phyloP scores from a whole-genome alignment of 2,797 vertebrate genomes.

The Darevskia mixta region DNA sequence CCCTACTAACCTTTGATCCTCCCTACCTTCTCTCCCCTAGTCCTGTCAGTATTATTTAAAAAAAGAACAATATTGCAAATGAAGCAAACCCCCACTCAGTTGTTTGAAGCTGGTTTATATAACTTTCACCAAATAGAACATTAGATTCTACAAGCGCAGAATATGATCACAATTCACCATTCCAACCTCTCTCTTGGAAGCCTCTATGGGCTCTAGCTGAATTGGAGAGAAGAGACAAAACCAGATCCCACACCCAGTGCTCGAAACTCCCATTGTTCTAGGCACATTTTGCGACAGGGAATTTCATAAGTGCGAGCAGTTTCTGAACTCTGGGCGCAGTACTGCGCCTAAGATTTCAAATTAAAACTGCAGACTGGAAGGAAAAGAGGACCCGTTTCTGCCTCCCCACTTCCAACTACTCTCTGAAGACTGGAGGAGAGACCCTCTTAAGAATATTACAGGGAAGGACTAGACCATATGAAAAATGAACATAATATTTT shows the following conservation, averaged over 20 bases:
- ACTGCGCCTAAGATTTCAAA: no score
- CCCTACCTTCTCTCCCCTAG: neutral
- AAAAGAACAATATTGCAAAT: neutral
- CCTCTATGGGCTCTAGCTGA: neutral
- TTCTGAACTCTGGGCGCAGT: no score
- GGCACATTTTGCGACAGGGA: no score
- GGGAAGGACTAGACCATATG: no score
- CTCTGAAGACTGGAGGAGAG: no score
- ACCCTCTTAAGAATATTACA: no score
- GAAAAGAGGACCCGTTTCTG: no score
- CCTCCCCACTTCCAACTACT: no score
- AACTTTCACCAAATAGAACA: neutral
- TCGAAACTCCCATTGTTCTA: no score
- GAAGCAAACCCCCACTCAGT: neutral
- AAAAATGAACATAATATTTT: no score
- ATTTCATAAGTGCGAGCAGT: no score
- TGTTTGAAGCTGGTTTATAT: neutral
- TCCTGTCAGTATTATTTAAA: neutral
- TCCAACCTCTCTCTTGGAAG: neutral
- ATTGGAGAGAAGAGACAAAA: neutral
- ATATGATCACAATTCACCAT: neutral
- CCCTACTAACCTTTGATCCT: neutral
- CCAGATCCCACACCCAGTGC: neutral
- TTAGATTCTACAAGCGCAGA: neutral
- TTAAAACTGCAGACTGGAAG: no score